These are phyloP conservation scores for Rapana venosa DNA, from an alignment of 2,888 invertebrate genomes.

Conservation along the genomic window DNA sequence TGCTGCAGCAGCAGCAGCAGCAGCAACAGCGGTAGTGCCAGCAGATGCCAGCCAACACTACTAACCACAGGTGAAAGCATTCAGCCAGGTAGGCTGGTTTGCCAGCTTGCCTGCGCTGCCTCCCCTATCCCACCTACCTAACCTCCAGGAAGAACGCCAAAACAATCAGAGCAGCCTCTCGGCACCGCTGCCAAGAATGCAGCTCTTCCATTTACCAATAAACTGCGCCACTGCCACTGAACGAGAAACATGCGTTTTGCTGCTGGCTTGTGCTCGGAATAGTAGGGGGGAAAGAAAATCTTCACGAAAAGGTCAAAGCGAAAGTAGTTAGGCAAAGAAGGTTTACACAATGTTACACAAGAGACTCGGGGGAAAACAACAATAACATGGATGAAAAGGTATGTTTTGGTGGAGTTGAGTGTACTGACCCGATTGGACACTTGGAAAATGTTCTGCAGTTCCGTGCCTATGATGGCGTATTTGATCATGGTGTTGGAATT, in stretches of 20 bases:
- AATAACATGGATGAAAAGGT: neutral
- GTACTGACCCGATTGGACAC: slow-evolving; percentile 83
- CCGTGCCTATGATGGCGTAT: slow-evolving; percentile 96
- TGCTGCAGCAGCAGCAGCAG: neutral
- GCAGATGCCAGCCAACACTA: neutral
- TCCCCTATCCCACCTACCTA: neutral
- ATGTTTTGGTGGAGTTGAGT: neutral
- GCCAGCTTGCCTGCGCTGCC: neutral
- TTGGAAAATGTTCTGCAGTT: slow-evolving; percentile 97
- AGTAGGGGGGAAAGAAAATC: neutral
- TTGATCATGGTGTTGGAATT: slow-evolving; percentile 98
- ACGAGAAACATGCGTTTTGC: neutral
- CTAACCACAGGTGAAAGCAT: neutral
- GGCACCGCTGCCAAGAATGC: slow-evolving; percentile 16
- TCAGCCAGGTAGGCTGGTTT: neutral
- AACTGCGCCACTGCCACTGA: neutral
- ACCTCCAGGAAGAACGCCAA: neutral
- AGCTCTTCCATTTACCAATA: slow-evolving; percentile 8
- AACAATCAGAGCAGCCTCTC: slow-evolving; percentile 19
- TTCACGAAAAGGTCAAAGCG: slow-evolving; percentile 2
- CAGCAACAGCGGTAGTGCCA: neutral
- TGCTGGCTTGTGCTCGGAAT: neutral
- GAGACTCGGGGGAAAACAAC: neutral
- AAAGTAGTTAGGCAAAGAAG: neutral
- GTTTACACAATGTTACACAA: neutral